Percentiles rank a stretch among this genome's conserved stretches.
These are phyloP conservation scores for Epistrophe grossulariae DNA, from an alignment of 2,888 invertebrate genomes.

Conservation along the genomic window DNA sequence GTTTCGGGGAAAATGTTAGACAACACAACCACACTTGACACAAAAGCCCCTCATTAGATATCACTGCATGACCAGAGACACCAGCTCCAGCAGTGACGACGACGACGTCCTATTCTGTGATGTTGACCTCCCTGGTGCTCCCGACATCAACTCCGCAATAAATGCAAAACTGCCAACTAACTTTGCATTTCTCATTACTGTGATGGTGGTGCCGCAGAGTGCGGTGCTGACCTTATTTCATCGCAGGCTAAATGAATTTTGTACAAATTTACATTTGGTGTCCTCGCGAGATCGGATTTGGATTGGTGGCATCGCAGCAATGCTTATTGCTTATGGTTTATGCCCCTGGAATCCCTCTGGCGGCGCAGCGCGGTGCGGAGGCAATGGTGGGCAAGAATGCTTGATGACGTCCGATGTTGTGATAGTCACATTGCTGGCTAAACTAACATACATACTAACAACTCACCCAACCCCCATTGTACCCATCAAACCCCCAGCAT, in stretches of 20 bases:
- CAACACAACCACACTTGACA: slow-evolving; percentile 59
- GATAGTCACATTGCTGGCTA: slow-evolving; percentile 24
- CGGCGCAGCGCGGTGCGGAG: too few species aligned
- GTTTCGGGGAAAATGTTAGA: slow-evolving; percentile 52
- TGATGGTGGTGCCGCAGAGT: slow-evolving; percentile 24
- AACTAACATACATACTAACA: slow-evolving; percentile 1
- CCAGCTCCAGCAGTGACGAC: slow-evolving; percentile 2
- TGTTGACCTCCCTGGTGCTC: slow-evolving; percentile 34
- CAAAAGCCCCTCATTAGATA: slow-evolving; percentile 71
- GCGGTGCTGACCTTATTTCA: slow-evolving; percentile 63
- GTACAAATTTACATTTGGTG: slow-evolving; percentile 65
- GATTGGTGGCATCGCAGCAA: slow-evolving; percentile 59
- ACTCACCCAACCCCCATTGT: background rate
- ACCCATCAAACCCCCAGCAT: background rate
- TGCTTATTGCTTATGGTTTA: slow-evolving; percentile 54
- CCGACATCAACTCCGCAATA: slow-evolving; percentile 28
- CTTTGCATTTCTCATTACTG: slow-evolving; percentile 71
- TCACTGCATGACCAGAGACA: slow-evolving; percentile 53
- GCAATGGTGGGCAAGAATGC: slow-evolving; percentile 38
- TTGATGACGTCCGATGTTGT: slow-evolving; percentile 66
- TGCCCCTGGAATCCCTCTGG: slow-evolving; percentile 51
- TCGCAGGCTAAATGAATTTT: slow-evolving; percentile 67
- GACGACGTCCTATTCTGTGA: background rate
- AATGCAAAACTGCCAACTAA: slow-evolving; percentile 70
- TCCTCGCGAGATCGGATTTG: slow-evolving; percentile 66